Evolutionary conservation across 2,888 invertebrate genomes (phyloP).

Genomic region (Oeneis ivallda): DNA sequence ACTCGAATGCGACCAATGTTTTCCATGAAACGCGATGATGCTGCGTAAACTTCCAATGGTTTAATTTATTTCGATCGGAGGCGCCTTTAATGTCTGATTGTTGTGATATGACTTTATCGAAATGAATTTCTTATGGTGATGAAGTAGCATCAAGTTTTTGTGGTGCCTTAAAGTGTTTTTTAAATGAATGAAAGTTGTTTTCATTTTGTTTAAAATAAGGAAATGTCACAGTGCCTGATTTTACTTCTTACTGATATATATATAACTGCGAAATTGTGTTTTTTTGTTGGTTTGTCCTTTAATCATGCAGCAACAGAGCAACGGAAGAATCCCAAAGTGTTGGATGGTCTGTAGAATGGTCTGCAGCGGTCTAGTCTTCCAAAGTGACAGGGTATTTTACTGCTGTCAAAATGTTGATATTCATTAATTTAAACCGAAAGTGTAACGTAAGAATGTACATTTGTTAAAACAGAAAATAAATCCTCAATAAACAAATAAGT

Average conservation of each 20-base stretch:
- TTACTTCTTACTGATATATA: neutral
- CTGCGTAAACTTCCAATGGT: constrained; percentile 43
- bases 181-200: constrained; percentile 2
- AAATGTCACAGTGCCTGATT: neutral
- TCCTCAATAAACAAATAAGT: too few species aligned
- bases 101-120: constrained; percentile 21
- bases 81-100: constrained; percentile 20
- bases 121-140: constrained; percentile 16
- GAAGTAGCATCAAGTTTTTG: constrained; percentile 10
- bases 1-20: constrained; percentile 51
- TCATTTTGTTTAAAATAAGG: neutral
- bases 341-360: neutral
- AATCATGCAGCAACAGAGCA: neutral
- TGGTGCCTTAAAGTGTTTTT: constrained; percentile 1
- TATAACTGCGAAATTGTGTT: too few species aligned
- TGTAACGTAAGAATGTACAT: too few species aligned
- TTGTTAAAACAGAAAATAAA: too few species aligned
- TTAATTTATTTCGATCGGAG: constrained; percentile 31
- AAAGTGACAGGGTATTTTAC: too few species aligned
- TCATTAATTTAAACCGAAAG: too few species aligned
- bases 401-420: too few species aligned
- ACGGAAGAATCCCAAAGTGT: neutral
- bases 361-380: too few species aligned
- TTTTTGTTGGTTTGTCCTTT: too few species aligned
- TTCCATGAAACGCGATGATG: constrained; percentile 52